Conservation (phyloP, 1,140 invertebrate genomes). For the Pectinophora gossypiella region DNA sequence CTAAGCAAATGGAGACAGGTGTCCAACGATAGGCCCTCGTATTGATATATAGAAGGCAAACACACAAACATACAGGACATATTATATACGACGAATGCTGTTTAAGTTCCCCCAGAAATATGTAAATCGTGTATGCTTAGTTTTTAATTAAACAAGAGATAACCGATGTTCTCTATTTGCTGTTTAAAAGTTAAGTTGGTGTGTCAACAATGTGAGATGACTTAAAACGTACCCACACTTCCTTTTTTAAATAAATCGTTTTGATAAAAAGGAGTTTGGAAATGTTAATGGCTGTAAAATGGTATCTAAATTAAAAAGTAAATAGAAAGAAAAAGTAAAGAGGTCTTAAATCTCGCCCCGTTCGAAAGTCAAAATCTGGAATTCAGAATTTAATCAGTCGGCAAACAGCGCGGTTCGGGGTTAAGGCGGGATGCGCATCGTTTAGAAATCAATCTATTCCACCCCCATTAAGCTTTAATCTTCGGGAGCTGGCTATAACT, state of each 20-base stretch:
- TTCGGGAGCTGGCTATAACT: constrained; percentile 68
- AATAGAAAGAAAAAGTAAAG: background rate
- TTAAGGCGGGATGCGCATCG: constrained; percentile 44
- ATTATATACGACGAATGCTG: constrained; percentile 25
- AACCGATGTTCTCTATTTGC: constrained; percentile 54
- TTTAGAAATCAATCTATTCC: constrained; percentile 67
- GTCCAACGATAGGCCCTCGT: constrained; percentile 50
- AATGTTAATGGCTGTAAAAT: background rate
- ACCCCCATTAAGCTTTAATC: constrained; percentile 68
- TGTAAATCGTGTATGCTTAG: constrained; percentile 61
- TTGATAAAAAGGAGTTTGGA: background rate
- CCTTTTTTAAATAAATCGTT: background rate
- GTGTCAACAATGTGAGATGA: constrained; percentile 42
- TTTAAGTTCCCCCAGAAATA: constrained; percentile 40
- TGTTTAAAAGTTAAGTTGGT: constrained; percentile 44
- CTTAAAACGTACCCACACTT: background rate
- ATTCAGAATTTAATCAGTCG: constrained; percentile 18
- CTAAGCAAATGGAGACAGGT: constrained; percentile 72
- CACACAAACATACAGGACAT: constrained; percentile 16
- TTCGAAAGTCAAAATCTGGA: constrained; percentile 10
- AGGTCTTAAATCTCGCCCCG: background rate
- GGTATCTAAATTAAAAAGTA: background rate
- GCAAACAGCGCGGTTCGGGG: constrained; percentile 12
- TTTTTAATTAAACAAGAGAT: constrained; percentile 70
- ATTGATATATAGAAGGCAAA: constrained; percentile 62